These are phyloP conservation scores for Tipula helvola DNA, from an alignment of 2,888 invertebrate species.

Conservation along the genomic window DNA sequence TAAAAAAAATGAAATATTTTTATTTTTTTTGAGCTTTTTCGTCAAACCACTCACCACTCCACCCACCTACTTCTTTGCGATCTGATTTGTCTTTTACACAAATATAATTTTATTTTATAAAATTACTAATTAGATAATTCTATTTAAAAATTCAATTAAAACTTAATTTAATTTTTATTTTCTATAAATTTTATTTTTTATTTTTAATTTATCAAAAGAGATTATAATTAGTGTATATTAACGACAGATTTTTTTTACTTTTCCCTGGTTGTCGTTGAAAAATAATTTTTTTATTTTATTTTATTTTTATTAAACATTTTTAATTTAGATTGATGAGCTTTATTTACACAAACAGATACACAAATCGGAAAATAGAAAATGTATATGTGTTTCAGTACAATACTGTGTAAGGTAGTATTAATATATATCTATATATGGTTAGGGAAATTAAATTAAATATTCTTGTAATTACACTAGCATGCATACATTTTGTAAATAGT, in stretches of 20 bases:
- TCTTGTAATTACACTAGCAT: too few species aligned
- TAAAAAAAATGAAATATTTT: background rate
- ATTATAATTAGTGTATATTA: background rate
- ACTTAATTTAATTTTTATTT: background rate
- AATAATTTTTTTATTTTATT: background rate
- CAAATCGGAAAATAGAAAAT: background rate
- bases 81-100: background rate
- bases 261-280: background rate
- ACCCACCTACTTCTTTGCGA: background rate
- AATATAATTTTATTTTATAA: background rate
- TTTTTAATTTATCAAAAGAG: slow-evolving; percentile 1
- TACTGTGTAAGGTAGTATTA: background rate
- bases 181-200: background rate
- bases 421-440: too few species aligned
- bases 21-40: background rate
- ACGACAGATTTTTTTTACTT: background rate
- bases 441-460: too few species aligned
- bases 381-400: background rate
- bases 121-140: background rate
- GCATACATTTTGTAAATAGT: too few species aligned
- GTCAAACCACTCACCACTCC: background rate
- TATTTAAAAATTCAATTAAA: slow-evolving; percentile 4
- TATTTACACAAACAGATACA: background rate
- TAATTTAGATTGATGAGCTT: slow-evolving; percentile 4
- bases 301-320: background rate